Evolutionary conservation across 1,140 invertebrate genomes (phyloP), one percentile per base, ranked within the genome.

Genomic region (Drosophila sproati): DNA sequence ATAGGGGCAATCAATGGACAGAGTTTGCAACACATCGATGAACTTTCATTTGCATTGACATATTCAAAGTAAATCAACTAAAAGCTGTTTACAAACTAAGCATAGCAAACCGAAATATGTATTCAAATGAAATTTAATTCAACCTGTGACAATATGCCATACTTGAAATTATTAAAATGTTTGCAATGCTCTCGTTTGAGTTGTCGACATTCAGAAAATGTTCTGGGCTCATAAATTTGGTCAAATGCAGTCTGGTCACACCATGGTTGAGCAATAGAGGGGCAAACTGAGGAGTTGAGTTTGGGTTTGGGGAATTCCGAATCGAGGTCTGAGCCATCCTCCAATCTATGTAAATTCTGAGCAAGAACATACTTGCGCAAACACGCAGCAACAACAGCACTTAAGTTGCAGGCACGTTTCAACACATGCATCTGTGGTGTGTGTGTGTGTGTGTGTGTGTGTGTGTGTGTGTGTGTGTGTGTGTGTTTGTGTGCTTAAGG

Each of bases 261-360:
- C 39, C n/a, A n/a, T n/a, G 39, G 3, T 5, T 37, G 7, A 37
- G 35, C 7, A 37, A 7, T 41, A 5, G 39, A n/a, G 20, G 20
- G 20, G 20, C 1, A 20, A 20, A n/a, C 0, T 43, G 10, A 3
- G 39, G 39, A n/a, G 10, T n/a, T n/a, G 10, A 4, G 10, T 1
- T 43, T n/a, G 20, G 20, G 20, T 20, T 20, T 20, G 20, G 20
- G 20, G 20, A 20, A 20, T 20, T 20, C 20, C 20, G 20, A 20
- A 20, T 20, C 20, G 20, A 20, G 20, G 20, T n/a, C 39, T 41
- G 6, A 10, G 10, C 39, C 6, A 10, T 41, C 8, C 39, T 41
- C 8, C 39, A n/a, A n/a, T 41, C 39, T 77, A 73, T 78, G 69
- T 62, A 82, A 78, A 82, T 82, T 78, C 82, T 76, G 37, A 54